phyloP scores from a whole-genome alignment of 2,113 vertebrate species.

The Thunnus thynnus region DNA sequence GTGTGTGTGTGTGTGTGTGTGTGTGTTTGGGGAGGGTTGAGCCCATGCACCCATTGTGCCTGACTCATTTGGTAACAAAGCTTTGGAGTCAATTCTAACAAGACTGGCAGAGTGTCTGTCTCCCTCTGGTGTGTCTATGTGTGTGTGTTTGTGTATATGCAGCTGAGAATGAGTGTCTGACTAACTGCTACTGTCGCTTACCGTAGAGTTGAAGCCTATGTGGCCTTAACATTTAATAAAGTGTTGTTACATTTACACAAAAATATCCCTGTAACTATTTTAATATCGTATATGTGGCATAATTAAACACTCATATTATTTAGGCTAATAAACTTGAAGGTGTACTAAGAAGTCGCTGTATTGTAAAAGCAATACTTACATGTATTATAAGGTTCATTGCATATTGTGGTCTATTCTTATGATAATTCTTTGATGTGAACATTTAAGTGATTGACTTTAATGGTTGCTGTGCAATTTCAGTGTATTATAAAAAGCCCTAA shows the following conservation, averaged over 20 bases:
- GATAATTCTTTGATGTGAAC: neutral
- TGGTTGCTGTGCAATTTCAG: neutral
- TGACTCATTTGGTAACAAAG: conserved; percentile 44
- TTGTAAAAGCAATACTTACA: neutral
- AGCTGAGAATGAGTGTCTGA: conserved; percentile 1
- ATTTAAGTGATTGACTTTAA: neutral
- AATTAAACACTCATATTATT: neutral
- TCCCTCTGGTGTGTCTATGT: conserved; percentile 35
- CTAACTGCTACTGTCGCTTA: neutral
- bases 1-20: neutral
- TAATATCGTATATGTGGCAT: neutral
- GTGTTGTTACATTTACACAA: neutral
- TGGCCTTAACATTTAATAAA: neutral
- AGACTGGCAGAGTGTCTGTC: conserved; percentile 17
- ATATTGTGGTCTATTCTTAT: neutral
- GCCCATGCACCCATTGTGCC: conserved; percentile 22
- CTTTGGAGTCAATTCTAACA: conserved; percentile 38
- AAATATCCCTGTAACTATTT: neutral
- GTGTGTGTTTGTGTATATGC: conserved; percentile 8
- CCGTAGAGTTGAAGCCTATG: neutral
- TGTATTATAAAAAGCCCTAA: neutral
- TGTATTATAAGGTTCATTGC: neutral
- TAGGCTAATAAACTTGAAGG: too few relatives aligned
- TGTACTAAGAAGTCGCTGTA: too few relatives aligned
- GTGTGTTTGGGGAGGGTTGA: conserved; percentile 29